Evolutionary conservation across 2,888 invertebrate species (phyloP), one percentile per base, ranked within the genome.

Genomic region (Epirrhoe tristata): DNA sequence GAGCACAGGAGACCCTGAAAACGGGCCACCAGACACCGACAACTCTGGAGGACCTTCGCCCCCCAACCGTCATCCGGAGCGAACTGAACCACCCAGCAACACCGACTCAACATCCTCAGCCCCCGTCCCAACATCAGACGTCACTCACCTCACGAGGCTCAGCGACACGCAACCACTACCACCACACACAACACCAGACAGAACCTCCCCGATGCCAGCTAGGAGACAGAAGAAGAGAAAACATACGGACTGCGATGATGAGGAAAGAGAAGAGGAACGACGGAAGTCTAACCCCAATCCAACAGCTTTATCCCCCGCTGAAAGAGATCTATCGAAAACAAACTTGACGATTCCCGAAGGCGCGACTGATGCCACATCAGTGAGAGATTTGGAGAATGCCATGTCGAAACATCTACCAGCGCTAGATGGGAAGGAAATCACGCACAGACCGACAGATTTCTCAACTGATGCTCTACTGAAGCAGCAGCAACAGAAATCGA

Each of bases 381-480:
- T 98, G 0, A 98, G 98, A 88, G 98, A 98, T 80, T 93, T 99
- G 76, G 98, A 99, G 87, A 98, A 98, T 82, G 98, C 98, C 54
- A 99, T 99, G 98, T 98, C 98, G 17, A 98, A 98, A 83, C 98
- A 98, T 91, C 92, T 99, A 66, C 97, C 97, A 0, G 85, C 94
- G 54, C 88, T 95, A 74, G 94, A 94, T 61, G 92, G 91, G 0
- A 93, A 94, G 65, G 92, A 94, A 80, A 90, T 94, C 58, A 89
- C 95, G 0, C 96, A 96, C 79, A 95, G 96, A 77, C 96, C 96
- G 0, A 98, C 98, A 0, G 98, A 98, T 82, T 98, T 98, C 83
- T 98, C 98, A 75, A 96, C 97, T 0, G 98, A 97, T 81, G 96
- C 97, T 0, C 89, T 98, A 48, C 89, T 97, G 53, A 97, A 97